A percentile compares a stretch with the other conserved stretches of the same genome.
These are phyloP conservation scores for Spodoptera exigua DNA, from an alignment of 2,888 invertebrate genomes.

Conservation along the genomic window DNA sequence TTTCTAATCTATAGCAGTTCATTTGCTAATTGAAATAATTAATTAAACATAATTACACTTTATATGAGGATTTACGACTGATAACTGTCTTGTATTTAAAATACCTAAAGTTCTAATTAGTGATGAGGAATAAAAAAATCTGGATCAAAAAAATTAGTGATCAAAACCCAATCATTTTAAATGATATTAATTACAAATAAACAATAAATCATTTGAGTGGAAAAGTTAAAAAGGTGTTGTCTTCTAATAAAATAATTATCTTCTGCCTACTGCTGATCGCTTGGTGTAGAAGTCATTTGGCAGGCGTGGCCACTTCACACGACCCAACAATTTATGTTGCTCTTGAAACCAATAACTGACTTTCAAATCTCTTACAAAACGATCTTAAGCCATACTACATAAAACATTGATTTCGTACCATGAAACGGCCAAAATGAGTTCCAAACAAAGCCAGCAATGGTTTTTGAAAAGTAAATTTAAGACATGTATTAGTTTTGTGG, in stretches of 20 bases:
- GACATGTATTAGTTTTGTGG: background rate
- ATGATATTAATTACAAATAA: conserved; percentile 73
- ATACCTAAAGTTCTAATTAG: conserved; percentile 36
- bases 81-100: conserved; percentile 29
- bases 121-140: conserved; percentile 36
- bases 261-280: conserved; percentile 73
- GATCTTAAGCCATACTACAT: rapidly evolving
- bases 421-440: conserved; percentile 10
- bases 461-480: background rate
- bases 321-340: conserved; percentile 74
- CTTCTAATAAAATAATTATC: conserved; percentile 86
- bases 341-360: conserved; percentile 23
- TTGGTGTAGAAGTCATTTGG: conserved; percentile 70
- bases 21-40: conserved; percentile 31
- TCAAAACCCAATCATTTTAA: conserved; percentile 61
- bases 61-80: conserved; percentile 46
- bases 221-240: conserved; percentile 80
- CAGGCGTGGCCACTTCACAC: conserved; percentile 84
- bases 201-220: conserved; percentile 75
- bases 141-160: conserved; percentile 42
- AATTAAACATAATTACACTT: conserved; percentile 43
- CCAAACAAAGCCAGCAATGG: conserved; percentile 14
- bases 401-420: conserved; percentile 22
- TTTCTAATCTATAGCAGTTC: background rate
- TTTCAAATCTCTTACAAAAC: background rate